Base-by-base conservation (phyloP, 2,797 vertebrate genomes). In the Crenichthys baileyi region DNA sequence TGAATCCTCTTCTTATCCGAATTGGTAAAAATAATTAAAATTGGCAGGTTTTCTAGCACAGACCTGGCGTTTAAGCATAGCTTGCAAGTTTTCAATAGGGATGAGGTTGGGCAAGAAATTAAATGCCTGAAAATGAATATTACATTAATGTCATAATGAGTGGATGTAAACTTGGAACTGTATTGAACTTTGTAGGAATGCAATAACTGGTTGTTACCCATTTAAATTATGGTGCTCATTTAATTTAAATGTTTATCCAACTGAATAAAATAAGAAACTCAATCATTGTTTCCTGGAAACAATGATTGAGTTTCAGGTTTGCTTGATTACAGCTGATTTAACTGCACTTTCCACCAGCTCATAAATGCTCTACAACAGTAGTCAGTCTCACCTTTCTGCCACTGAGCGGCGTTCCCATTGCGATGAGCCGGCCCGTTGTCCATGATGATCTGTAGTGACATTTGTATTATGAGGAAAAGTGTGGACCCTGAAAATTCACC, bases 361-460 rank as follows among this genome's bases (percentile, higher is more conserved):
- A 55, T 55, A 6, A 55, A 22, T 65, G 18, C 16, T 65, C 3
- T 39, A 8, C 36, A 1, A 11, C 63, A 65, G 65, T 44, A 61
- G 16, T 1, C 24, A 2, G 2, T 36, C 84, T 88, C 88, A 96
- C 96, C 96, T 92, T 91, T 94, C 85, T 96, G 96, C 95, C 95
- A 96, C 85, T 90, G 78, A 71, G 88, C 78, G 71, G 95, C 95
- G 4, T 93, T 96, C 7, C 77, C 58, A 8, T 56, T 74, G 44
- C 83, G 87, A 24, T 89, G 94, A 31, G 96, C 96, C 0, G 95
- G 92, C n/a, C 96, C 96, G 2, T 97, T 97, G 85, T 96, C 96
- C 96, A 96, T 94, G 82, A 96, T 96, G 82, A 96, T 96, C 96
- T 96, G 70, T 16, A 72, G 74, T 63, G 8, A 85, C 9, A 15